Percentiles rank a stretch among this genome's conserved stretches.
Conservation (phyloP, 2,888 invertebrate species). For the Andrena hattorfiana region DNA sequence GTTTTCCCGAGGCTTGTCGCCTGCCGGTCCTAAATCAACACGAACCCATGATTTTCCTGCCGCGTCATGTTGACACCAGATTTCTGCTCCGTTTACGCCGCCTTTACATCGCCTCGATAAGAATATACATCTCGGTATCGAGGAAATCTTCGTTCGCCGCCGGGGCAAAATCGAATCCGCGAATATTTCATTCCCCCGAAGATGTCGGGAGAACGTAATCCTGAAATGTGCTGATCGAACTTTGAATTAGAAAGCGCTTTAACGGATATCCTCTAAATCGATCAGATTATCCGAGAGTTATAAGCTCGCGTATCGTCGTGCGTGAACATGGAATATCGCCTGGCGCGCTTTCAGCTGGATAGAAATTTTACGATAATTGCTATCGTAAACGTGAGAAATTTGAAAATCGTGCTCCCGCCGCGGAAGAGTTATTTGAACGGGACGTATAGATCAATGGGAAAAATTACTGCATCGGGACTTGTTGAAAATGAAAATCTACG, state of each 20-base stretch:
- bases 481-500: not conserved
- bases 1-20: constrained; percentile 73
- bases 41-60: constrained; percentile 62
- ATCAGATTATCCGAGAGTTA: constrained; percentile 52
- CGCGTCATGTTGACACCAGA: constrained; percentile 71
- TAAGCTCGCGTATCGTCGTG: constrained; percentile 27
- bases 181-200: constrained; percentile 55
- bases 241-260: constrained; percentile 50
- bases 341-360: not conserved
- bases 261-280: constrained; percentile 40
- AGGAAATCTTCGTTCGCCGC: constrained; percentile 42
- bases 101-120: constrained; percentile 49
- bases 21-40: constrained; percentile 79
- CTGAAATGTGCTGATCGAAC: constrained; percentile 56
- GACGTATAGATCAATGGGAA: not conserved
- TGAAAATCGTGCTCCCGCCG: not conserved
- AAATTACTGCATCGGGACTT: not conserved
- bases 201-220: constrained; percentile 46
- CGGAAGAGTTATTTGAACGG: not conserved
- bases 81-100: constrained; percentile 70
- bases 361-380: constrained; percentile 20
- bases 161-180: constrained; percentile 39
- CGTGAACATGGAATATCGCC: constrained; percentile 26
- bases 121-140: constrained; percentile 52
- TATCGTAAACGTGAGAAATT: not conserved